These are phyloP conservation scores for Neoscelio sp. DNA, from an alignment of 2,888 invertebrate species.

Conservation along the genomic window DNA sequence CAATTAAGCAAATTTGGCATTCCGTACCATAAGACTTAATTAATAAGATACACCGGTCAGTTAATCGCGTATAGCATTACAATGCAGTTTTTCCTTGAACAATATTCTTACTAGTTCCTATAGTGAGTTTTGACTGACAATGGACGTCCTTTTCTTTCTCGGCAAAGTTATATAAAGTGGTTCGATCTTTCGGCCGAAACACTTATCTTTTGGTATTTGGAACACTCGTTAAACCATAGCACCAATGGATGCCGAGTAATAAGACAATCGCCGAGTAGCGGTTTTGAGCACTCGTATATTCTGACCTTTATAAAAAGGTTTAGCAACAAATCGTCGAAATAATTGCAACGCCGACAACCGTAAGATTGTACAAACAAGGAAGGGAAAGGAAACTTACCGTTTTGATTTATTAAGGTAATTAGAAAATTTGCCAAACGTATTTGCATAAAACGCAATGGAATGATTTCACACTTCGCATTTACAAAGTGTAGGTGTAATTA, in stretches of 20 bases:
- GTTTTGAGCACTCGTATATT: slow-evolving; percentile 30
- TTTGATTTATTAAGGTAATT: slow-evolving; percentile 22
- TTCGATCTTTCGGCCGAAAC: slow-evolving; percentile 4
- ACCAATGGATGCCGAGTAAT: slow-evolving; percentile 37
- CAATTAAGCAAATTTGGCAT: slow-evolving; percentile 77
- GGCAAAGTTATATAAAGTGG: no score
- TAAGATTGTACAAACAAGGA: no score
- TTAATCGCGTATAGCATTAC: slow-evolving; percentile 76
- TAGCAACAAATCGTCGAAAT: slow-evolving; percentile 10
- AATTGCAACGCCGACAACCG: slow-evolving; percentile 1
- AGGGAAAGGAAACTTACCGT: slow-evolving; percentile 12
- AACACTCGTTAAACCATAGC: slow-evolving; percentile 44
- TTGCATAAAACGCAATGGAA: slow-evolving; percentile 16
- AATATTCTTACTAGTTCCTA: no score
- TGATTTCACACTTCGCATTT: no score
- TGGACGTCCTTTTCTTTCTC: no score
- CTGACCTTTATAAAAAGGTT: slow-evolving; percentile 4
- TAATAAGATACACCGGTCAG: slow-evolving; percentile 76
- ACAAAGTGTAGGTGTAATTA: slow-evolving; percentile 17
- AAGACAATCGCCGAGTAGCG: slow-evolving; percentile 38
- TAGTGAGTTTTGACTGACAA: no score
- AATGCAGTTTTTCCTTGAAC: no score
- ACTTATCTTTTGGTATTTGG: slow-evolving; percentile 17
- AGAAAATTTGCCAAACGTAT: neutral
- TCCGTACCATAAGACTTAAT: slow-evolving; percentile 73